phyloP scores from a whole-genome alignment of 1,140 invertebrate species.

The Neotoxoptera formosana region DNA sequence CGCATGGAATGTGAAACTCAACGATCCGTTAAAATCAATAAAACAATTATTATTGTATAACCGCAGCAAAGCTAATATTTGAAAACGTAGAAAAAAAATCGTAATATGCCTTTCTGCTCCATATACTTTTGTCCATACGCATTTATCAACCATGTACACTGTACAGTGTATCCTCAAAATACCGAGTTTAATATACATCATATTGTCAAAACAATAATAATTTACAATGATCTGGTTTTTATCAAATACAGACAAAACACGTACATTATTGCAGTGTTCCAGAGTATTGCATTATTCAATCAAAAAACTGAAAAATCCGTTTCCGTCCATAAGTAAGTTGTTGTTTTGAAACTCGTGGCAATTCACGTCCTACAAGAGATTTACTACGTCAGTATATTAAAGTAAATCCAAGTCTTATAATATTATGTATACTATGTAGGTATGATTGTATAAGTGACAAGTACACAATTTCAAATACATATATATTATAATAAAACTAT shows the following conservation, averaged over 20 bases:
- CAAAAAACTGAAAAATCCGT: background rate
- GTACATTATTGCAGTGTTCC: background rate
- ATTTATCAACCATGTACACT: background rate
- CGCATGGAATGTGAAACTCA: background rate
- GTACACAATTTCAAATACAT: background rate
- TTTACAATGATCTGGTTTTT: background rate
- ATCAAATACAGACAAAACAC: background rate
- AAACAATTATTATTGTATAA: background rate
- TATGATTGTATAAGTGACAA: too few species aligned
- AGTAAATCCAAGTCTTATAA: background rate
- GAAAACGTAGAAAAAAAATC: background rate
- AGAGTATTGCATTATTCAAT: background rate
- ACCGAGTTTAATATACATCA: background rate
- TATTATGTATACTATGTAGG: background rate
- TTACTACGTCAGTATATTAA: background rate
- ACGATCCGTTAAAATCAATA: constrained; percentile 6
- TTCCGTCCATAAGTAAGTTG: background rate
- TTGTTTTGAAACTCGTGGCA: background rate
- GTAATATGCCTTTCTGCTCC: background rate
- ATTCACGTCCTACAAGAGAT: background rate
- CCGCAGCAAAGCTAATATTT: background rate
- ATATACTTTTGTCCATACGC: background rate
- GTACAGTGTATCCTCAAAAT: background rate
- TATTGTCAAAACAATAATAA: background rate
- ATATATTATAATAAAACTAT: background rate